Base-by-base conservation (phyloP, 2,797 vertebrate species). In the Naso thynnoides region DNA sequence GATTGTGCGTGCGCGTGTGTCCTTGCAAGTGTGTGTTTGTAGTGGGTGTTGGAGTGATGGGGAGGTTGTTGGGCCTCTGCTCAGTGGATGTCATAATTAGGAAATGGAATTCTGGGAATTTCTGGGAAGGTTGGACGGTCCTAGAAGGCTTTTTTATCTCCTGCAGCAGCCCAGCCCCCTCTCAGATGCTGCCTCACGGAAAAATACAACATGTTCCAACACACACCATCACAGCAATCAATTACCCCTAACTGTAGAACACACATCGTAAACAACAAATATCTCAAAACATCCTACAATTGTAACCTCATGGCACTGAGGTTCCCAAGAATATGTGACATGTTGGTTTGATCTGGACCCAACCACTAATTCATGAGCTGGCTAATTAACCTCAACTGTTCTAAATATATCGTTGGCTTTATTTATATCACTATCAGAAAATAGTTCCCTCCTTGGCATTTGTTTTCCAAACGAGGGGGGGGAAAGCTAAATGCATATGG, bases 161-260 rank as follows among this genome's bases (percentile, higher is more conserved):
- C 86, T 85, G 77, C 69, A 77, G 78, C 21, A 36, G 74, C 89
- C 75, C 84, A 77, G 78, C 90, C 83, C 76, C 78, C 88, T 77
- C 82, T 49, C 82, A 88, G 86, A 81, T 80, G 76, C 87, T 87
- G 88, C 83, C 88, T 89, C 84, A 91, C 45, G 88, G 93, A 93
- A 94, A 94, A 94, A 91, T 86, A 86, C 81, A 85, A 83, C 86
- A 72, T 92, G 90, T 93, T 94, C 91, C 91, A 90, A 89, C 91
- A 93, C 82, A 91, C 91, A 86, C 84, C 85, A 91, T 91, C 86
- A 79, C 88, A 83, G 89, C 89, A 92, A 92, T 93, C 91, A 92
- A 91, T 92, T 88, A 91, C 87, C 89, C 83, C 91, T 85, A 91
- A 93, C 78, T 89, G 89, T 88, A 86, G 85, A 89, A 89, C 86